These are phyloP conservation scores for Ceyx margarethae DNA, from an alignment of 2,113 vertebrate species.

Conservation along the genomic window DNA sequence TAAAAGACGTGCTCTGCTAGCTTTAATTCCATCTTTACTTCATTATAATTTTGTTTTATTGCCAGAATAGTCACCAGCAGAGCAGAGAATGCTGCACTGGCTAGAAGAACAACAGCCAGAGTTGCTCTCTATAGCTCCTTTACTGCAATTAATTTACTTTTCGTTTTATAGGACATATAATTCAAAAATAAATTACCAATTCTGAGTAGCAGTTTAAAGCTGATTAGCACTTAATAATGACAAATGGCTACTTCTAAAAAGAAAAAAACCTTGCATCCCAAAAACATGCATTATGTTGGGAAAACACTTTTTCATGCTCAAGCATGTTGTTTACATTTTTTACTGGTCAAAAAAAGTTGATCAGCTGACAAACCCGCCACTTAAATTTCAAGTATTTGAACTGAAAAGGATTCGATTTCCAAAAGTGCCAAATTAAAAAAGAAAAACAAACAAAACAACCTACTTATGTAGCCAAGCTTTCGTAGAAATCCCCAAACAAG, in stretches of 20 bases:
- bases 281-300: slow-evolving; percentile 71
- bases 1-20: slow-evolving; percentile 46
- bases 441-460: neutral
- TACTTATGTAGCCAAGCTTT: slow-evolving; percentile 52
- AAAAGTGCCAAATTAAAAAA: slow-evolving; percentile 57
- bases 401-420: slow-evolving; percentile 44
- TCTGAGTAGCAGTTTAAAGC: slow-evolving; percentile 42
- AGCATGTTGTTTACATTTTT: slow-evolving; percentile 47
- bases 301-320: slow-evolving; percentile 73
- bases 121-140: slow-evolving; percentile 1
- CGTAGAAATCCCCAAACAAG: slow-evolving; percentile 44
- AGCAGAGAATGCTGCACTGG: slow-evolving; percentile 1
- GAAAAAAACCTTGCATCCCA: slow-evolving; percentile 47
- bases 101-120: slow-evolving; percentile 1
- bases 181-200: slow-evolving; percentile 29
- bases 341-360: slow-evolving; percentile 43
- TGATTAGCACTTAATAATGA: slow-evolving; percentile 49
- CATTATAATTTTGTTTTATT: slow-evolving; percentile 19
- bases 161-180: neutral
- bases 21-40: slow-evolving; percentile 34
- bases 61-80: slow-evolving; percentile 16
- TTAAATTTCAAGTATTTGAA: slow-evolving; percentile 49
- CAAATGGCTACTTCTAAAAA: slow-evolving; percentile 71
- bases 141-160: slow-evolving; percentile 22
- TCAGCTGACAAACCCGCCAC: slow-evolving; percentile 49